Evolutionary conservation across 1,140 invertebrate species (phyloP).

Genomic region (Drosophila jambulina): DNA sequence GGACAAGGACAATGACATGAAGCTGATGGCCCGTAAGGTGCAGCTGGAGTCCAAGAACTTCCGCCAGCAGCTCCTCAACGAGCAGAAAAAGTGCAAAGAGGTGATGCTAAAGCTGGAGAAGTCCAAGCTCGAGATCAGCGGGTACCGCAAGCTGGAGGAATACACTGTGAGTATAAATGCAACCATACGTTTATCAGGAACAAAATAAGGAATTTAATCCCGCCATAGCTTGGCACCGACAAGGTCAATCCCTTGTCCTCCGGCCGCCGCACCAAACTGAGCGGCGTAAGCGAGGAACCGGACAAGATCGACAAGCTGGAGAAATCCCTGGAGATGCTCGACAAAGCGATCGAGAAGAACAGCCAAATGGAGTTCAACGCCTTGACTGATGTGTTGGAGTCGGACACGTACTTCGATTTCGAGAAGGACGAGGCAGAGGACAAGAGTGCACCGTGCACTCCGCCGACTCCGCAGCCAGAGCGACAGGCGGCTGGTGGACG

Average conservation of each 20-base stretch:
- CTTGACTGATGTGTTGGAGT: slow-evolving; percentile 64
- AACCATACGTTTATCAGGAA: background rate
- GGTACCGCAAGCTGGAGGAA: slow-evolving; percentile 78
- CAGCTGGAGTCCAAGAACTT: slow-evolving; percentile 90
- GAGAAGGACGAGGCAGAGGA: slow-evolving; percentile 63
- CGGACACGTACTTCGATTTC: slow-evolving; percentile 62
- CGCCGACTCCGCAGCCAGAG: slow-evolving; percentile 11
- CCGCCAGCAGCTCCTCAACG: slow-evolving; percentile 89
- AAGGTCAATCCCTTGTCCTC: slow-evolving; percentile 64
- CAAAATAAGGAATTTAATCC: background rate
- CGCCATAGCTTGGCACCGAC: slow-evolving; percentile 31
- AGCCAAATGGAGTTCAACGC: slow-evolving; percentile 65
- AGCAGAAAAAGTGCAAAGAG: slow-evolving; percentile 90
- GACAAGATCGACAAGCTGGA: slow-evolving; percentile 73
- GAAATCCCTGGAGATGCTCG: slow-evolving; percentile 69
- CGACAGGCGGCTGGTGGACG: slow-evolving; percentile 28
- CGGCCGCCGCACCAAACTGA: slow-evolving; percentile 54
- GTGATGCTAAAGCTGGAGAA: slow-evolving; percentile 89
- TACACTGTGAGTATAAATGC: slow-evolving; percentile 51
- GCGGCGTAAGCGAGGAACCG: slow-evolving; percentile 46
- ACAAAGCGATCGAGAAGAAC: slow-evolving; percentile 73
- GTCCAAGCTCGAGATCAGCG: slow-evolving; percentile 85
- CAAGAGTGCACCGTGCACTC: slow-evolving; percentile 14
- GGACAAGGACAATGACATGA: slow-evolving; percentile 90
- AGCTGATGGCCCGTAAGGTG: slow-evolving; percentile 88